Evolutionary conservation across 2,113 vertebrate genomes (phyloP).

Genomic region (Rhombomys opimus): DNA sequence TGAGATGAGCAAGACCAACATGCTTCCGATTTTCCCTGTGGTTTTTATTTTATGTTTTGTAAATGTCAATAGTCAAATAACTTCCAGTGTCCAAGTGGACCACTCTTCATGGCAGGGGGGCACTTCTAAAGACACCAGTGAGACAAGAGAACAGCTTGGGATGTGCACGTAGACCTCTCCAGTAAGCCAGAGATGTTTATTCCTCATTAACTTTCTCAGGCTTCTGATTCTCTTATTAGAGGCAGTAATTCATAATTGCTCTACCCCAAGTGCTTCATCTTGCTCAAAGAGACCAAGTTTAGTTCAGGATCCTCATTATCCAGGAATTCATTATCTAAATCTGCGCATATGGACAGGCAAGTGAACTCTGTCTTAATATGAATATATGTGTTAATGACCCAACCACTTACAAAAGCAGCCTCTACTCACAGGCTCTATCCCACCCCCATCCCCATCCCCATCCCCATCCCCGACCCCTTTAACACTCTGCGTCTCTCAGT

Average conservation of each 20-base stretch:
- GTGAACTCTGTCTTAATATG: background rate
- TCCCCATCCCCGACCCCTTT: too few relatives aligned
- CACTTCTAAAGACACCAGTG: background rate
- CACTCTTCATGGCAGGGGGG: background rate
- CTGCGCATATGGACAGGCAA: background rate
- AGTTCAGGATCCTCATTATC: constrained; percentile 46
- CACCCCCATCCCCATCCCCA: too few relatives aligned
- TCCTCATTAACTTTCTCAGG: background rate
- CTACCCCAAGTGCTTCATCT: background rate
- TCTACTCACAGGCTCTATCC: background rate
- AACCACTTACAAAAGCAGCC: background rate
- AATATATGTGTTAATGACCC: background rate
- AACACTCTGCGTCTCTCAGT: background rate
- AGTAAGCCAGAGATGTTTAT: background rate
- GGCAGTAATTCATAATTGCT: background rate
- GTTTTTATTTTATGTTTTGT: background rate
- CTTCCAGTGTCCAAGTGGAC: background rate
- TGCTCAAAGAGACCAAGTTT: constrained; percentile 46
- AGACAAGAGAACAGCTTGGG: background rate
- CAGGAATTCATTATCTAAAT: constrained; percentile 37
- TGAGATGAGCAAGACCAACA: background rate
- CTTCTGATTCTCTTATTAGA: constrained; percentile 2
- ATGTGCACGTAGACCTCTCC: background rate
- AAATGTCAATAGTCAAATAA: constrained; percentile 2
- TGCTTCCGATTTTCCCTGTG: background rate